Conservation (phyloP, 2,113 vertebrate species). For the Tamias sibiricus region DNA sequence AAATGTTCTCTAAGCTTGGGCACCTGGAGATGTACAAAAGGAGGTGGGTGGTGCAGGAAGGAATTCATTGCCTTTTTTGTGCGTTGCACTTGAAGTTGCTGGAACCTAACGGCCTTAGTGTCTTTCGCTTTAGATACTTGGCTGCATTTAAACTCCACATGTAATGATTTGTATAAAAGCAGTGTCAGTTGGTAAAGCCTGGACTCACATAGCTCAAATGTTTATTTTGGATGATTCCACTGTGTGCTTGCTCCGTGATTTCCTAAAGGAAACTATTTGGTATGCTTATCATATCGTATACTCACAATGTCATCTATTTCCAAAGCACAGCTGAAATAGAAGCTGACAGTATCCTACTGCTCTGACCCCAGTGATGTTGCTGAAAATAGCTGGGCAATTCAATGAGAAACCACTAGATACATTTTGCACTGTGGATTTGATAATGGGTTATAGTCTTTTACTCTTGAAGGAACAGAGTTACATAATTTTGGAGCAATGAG, state of each 20-base stretch:
- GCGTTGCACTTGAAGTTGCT: background rate
- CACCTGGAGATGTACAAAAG: background rate
- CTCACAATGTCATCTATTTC: background rate
- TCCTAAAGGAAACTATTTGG: conserved; percentile 47
- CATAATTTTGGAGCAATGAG: background rate
- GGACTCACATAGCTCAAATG: background rate
- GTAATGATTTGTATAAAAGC: conserved; percentile 7
- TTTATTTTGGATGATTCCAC: conserved; percentile 34
- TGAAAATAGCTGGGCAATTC: conserved; percentile 7
- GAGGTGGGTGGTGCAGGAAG: background rate
- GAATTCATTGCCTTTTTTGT: background rate
- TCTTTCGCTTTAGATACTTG: conserved; percentile 1
- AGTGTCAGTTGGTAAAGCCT: background rate
- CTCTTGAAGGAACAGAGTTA: background rate
- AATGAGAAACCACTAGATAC: conserved; percentile 35
- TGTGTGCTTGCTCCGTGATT: background rate
- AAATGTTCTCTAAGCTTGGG: background rate
- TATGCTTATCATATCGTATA: background rate
- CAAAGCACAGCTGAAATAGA: conserved; percentile 20
- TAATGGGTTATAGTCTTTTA: conserved; percentile 45
- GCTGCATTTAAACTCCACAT: conserved; percentile 18
- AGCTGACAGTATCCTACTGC: conserved; percentile 54
- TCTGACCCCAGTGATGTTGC: background rate
- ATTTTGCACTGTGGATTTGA: conserved; percentile 49
- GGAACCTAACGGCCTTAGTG: background rate